Percentiles rank a stretch among this genome's conserved stretches.
phyloP scores from a whole-genome alignment of 2,113 vertebrate genomes.

The Riparia riparia region DNA sequence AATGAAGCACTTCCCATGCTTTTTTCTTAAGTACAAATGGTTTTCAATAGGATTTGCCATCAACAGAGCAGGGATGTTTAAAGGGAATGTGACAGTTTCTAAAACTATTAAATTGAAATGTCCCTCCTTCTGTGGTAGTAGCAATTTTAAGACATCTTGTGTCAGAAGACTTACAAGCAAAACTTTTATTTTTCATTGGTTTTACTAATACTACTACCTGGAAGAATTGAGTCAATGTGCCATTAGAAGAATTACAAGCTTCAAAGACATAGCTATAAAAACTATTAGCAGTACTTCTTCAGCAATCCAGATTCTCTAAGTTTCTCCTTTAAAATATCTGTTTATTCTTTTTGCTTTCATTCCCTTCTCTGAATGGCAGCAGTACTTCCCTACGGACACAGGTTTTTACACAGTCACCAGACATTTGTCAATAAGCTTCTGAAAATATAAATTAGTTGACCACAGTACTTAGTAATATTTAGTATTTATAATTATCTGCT shows the following conservation, averaged over 20 bases:
- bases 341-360: not conserved
- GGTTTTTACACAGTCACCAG: conserved; percentile 40
- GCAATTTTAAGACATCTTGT: not conserved
- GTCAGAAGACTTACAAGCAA: not conserved
- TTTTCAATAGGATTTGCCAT: not conserved
- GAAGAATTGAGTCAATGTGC: not conserved
- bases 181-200: not conserved
- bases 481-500: conserved; percentile 18
- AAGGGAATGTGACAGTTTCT: not conserved
- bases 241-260: not conserved
- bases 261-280: not conserved
- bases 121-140: not conserved
- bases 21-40: not conserved
- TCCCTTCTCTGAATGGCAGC: not conserved
- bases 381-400: not conserved
- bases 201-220: not conserved
- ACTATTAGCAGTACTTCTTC: not conserved
- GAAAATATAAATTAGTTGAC: conserved; percentile 27
- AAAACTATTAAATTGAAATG: not conserved
- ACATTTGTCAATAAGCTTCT: conserved; percentile 33
- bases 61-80: not conserved
- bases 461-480: conserved; percentile 15
- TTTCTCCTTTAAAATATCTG: not conserved
- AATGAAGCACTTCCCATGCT: not conserved
- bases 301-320: not conserved